Evolutionary conservation across 2,113 vertebrate species (phyloP).

Genomic region (Lichenostomus cassidix): DNA sequence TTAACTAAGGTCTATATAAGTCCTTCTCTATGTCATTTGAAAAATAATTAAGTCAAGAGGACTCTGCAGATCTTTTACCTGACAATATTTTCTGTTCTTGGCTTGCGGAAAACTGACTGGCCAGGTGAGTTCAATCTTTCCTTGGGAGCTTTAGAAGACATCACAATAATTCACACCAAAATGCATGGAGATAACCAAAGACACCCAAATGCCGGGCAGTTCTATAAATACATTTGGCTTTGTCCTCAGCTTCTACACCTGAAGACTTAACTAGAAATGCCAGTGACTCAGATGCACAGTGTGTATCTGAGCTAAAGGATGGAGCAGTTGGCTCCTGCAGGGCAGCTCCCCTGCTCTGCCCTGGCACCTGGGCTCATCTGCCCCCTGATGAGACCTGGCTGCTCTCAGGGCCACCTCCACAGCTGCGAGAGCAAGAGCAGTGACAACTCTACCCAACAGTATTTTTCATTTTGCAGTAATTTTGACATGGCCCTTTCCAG

Average conservation of each 20-base stretch:
- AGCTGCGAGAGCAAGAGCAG: neutral
- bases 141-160: neutral
- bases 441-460: neutral
- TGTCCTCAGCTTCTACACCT: neutral
- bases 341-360: neutral
- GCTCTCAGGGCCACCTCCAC: neutral
- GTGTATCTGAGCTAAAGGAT: neutral
- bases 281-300: neutral
- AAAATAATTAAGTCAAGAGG: neutral
- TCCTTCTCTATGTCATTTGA: neutral
- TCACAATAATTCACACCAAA: neutral
- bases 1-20: constrained; percentile 54
- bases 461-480: constrained; percentile 30
- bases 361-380: neutral
- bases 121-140: constrained; percentile 8
- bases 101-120: neutral
- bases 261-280: neutral
- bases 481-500: constrained; percentile 77
- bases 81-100: neutral
- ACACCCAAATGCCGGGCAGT: accelerated
- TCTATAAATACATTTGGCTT: neutral
- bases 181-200: neutral
- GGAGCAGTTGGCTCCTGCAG: neutral
- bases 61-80: neutral
- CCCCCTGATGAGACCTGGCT: neutral